phyloP scores from a whole-genome alignment of 2,888 invertebrate genomes.

The Acanthopleura granulata region DNA sequence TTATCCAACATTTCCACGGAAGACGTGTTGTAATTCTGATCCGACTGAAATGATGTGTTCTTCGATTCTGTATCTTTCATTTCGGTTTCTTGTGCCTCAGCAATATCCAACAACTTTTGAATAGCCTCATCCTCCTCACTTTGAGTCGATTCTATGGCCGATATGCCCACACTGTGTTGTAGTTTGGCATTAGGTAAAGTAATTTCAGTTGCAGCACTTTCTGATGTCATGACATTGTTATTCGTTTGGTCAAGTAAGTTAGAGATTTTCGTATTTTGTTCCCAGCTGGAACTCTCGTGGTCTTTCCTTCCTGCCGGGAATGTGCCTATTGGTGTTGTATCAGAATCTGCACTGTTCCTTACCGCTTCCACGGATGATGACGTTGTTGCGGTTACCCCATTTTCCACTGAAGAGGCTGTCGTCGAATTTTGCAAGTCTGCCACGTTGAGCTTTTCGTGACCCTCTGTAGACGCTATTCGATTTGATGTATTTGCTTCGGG shows the following conservation, averaged over 20 bases:
- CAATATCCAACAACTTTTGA: not conserved
- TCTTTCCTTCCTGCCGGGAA: not conserved
- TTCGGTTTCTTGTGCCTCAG: not conserved
- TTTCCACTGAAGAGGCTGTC: not conserved
- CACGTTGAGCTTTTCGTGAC: not conserved
- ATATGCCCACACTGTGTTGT: not conserved
- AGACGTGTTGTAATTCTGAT: not conserved
- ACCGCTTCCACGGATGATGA: not conserved
- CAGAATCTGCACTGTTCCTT: not conserved
- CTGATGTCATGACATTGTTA: not conserved
- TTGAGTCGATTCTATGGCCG: not conserved
- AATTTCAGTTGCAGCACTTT: not conserved
- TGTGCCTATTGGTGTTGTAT: not conserved
- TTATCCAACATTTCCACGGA: not conserved
- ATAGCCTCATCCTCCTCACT: slow-evolving; percentile 3
- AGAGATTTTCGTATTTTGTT: too few relatives aligned
- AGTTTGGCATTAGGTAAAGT: not conserved
- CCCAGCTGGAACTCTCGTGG: too few relatives aligned
- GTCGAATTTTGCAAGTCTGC: not conserved
- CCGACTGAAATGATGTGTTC: not conserved
- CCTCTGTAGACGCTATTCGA: not conserved
- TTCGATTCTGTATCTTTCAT: not conserved
- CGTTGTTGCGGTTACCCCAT: not conserved
- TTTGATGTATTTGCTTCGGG: not conserved
- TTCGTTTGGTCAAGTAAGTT: too few relatives aligned